These are phyloP conservation scores for Timema podura DNA, from an alignment of 2,888 invertebrate species.

Conservation along the genomic window DNA sequence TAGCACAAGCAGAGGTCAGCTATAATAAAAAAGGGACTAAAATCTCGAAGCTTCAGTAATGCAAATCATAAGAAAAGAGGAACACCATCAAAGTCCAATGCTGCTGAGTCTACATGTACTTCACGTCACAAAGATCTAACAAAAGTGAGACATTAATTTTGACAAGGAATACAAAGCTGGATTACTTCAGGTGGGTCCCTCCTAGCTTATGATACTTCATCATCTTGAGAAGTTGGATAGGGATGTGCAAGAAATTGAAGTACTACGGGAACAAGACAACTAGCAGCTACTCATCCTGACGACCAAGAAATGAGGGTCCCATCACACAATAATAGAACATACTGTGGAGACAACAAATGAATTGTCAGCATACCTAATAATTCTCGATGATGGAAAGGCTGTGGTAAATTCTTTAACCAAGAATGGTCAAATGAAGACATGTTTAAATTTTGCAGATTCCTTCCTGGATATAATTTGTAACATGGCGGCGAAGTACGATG, in stretches of 20 bases:
- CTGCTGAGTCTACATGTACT: neutral
- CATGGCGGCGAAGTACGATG: conserved; percentile 9
- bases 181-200: neutral
- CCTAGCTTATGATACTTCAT: neutral
- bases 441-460: conserved; percentile 8
- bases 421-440: conserved; percentile 11
- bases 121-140: neutral
- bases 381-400: neutral
- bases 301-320: neutral
- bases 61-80: neutral
- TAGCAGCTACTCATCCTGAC: no score
- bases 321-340: neutral
- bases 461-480: conserved; percentile 8
- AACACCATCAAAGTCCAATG: neutral
- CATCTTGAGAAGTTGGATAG: no score
- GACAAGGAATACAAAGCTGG: neutral
- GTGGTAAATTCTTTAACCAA: conserved; percentile 1
- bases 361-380: neutral
- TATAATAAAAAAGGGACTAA: neutral
- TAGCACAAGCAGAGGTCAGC: neutral
- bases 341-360: neutral
- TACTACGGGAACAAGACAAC: no score
- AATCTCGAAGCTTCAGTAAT: neutral
- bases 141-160: neutral
- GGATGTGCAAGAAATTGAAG: no score